phyloP scores from a whole-genome alignment of 2,888 invertebrate genomes.

The Parthenolecanium corni region DNA sequence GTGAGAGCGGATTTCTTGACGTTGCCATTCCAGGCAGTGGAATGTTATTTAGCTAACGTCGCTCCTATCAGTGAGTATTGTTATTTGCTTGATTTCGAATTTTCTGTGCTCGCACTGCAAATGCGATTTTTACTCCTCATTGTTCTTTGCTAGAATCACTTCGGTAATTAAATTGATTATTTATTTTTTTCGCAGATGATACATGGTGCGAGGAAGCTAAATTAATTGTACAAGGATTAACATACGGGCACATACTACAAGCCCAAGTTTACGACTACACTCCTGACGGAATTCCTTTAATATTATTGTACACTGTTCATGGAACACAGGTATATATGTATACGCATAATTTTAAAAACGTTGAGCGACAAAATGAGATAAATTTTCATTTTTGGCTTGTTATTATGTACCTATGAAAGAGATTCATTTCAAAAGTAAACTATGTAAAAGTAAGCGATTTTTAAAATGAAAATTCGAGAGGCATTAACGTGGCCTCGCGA shows the following conservation, averaged over 20 bases:
- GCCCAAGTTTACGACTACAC: conserved; percentile 53
- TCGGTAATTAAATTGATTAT: no score
- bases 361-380: background rate
- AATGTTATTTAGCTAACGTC: conserved; percentile 84
- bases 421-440: no score
- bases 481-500: no score
- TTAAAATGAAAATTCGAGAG: no score
- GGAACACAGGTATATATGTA: conserved; percentile 8
- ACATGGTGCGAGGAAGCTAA: conserved; percentile 69
- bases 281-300: conserved; percentile 18
- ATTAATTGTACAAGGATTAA: conserved; percentile 63
- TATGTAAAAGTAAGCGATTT: no score
- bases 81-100: background rate
- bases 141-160: no score
- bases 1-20: conserved; percentile 87
- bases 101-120: background rate
- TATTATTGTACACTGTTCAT: conserved; percentile 20
- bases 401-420: background rate
- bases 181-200: conserved; percentile 32
- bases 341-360: background rate
- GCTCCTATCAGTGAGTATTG: conserved; percentile 55
- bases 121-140: no score
- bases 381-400: background rate
- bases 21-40: conserved; percentile 93
- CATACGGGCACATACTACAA: conserved; percentile 70